Conservation (phyloP, 2,113 vertebrate genomes). For the Sardina pilchardus region DNA sequence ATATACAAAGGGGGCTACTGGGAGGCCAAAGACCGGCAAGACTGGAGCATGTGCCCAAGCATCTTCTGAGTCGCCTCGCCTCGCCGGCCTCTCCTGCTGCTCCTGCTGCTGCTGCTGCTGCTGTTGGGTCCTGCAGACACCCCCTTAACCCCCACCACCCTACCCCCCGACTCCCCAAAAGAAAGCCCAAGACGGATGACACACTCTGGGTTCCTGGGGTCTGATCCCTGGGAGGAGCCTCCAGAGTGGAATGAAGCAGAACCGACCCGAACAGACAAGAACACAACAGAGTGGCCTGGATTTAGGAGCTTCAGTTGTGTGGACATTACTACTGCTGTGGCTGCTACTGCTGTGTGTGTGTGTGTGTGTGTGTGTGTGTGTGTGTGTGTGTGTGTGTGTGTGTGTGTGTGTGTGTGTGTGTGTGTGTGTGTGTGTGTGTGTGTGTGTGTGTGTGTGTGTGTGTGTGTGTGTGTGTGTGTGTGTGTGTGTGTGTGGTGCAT, state of each 20-base stretch:
- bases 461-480: conserved; percentile 29
- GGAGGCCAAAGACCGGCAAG: conserved; percentile 90
- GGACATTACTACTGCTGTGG: not conserved
- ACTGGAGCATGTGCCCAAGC: conserved; percentile 87
- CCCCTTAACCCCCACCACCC: not conserved
- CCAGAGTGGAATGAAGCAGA: not conserved
- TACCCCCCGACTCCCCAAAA: not conserved
- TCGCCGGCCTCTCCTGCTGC: not conserved
- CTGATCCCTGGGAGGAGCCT: not conserved
- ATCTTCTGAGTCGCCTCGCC: conserved; percentile 83
- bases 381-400: conserved; percentile 25
- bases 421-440: not conserved
- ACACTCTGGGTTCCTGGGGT: not conserved
- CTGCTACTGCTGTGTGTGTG: conserved; percentile 7
- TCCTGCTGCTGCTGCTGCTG: not conserved
- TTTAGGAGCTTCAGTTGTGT: conserved; percentile 11
- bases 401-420: conserved; percentile 27
- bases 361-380: not conserved
- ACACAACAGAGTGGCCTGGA: not conserved
- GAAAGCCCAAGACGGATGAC: not conserved
- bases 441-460: conserved; percentile 29
- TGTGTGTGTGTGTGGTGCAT: conserved; percentile 26
- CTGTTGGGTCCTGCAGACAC: not conserved
- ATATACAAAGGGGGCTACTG: conserved; percentile 96
- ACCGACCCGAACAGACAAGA: not conserved